Percentiles rank a stretch among this genome's conserved stretches.
Conservation (phyloP, 2,888 invertebrate genomes). For the Sesamia inferens region DNA sequence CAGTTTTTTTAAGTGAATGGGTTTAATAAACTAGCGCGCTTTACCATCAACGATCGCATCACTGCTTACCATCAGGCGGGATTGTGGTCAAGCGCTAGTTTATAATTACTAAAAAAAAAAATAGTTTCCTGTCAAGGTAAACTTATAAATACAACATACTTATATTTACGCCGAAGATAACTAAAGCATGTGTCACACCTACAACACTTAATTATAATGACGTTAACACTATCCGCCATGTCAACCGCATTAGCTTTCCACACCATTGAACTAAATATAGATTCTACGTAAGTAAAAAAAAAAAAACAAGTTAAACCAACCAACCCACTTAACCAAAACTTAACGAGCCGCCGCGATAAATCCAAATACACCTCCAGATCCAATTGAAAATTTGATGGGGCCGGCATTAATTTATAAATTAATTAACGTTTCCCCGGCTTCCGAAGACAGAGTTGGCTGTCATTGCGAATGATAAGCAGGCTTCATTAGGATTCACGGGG, state of each 20-base stretch:
- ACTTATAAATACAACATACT: not conserved
- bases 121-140: no score
- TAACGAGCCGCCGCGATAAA: slow-evolving; percentile 51
- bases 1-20: no score
- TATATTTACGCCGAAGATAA: not conserved
- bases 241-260: no score
- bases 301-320: slow-evolving; percentile 5
- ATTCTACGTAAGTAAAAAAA: not conserved
- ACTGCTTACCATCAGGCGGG: no score
- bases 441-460: slow-evolving; percentile 75
- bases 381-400: slow-evolving; percentile 77
- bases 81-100: no score
- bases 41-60: no score
- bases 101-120: no score
- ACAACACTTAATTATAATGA: not conserved
- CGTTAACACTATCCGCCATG: not conserved
- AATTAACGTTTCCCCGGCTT: slow-evolving; percentile 81
- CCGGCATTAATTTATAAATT: slow-evolving; percentile 85
- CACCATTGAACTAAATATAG: not conserved
- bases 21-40: no score
- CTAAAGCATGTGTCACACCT: not conserved
- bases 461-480: slow-evolving; percentile 86
- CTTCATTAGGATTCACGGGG: slow-evolving; percentile 79
- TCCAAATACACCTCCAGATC: slow-evolving; percentile 63
- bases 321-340: slow-evolving; percentile 35